These are phyloP conservation scores for Drosophila lacertosa DNA, from an alignment of 1,140 invertebrate species.

Conservation along the genomic window DNA sequence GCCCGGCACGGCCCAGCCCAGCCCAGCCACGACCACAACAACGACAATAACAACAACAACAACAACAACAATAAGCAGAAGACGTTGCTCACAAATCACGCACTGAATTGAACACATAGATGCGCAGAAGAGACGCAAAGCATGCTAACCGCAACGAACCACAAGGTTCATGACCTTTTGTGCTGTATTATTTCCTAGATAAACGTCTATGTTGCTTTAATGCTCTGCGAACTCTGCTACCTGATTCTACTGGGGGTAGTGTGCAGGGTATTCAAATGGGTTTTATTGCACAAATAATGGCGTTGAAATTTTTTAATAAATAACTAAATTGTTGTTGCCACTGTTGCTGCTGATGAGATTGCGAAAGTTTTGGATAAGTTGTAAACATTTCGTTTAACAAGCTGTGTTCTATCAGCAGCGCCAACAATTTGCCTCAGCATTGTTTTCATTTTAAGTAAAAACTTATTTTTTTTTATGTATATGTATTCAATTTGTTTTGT, in stretches of 20 bases:
- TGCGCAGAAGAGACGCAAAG: background rate
- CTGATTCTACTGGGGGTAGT: slow-evolving; percentile 4
- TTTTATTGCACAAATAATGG: slow-evolving; percentile 28
- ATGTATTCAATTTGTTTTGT: slow-evolving; percentile 5
- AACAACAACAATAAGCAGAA: slow-evolving; percentile 14
- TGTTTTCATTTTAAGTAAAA: slow-evolving; percentile 49
- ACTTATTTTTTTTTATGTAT: slow-evolving; percentile 38
- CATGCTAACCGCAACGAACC: slow-evolving; percentile 22
- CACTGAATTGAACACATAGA: slow-evolving; percentile 12
- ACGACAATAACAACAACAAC: slow-evolving; percentile 17
- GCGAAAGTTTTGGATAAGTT: slow-evolving; percentile 17
- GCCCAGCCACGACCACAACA: slow-evolving; percentile 31
- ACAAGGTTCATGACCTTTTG: slow-evolving; percentile 70
- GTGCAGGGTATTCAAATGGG: background rate
- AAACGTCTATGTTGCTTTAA: slow-evolving; percentile 7
- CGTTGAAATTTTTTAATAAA: slow-evolving; percentile 8
- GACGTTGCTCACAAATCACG: slow-evolving; percentile 36
- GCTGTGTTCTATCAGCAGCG: slow-evolving; percentile 55
- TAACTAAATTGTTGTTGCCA: slow-evolving; percentile 24
- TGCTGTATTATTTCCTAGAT: slow-evolving; percentile 21
- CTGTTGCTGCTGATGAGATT: background rate
- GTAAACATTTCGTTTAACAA: slow-evolving; percentile 54
- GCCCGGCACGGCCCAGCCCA: background rate
- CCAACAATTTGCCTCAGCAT: slow-evolving; percentile 23
- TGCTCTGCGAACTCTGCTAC: slow-evolving; percentile 12